Conservation (phyloP, 2,888 invertebrate genomes). For the Drosophila buzzatii region DNA sequence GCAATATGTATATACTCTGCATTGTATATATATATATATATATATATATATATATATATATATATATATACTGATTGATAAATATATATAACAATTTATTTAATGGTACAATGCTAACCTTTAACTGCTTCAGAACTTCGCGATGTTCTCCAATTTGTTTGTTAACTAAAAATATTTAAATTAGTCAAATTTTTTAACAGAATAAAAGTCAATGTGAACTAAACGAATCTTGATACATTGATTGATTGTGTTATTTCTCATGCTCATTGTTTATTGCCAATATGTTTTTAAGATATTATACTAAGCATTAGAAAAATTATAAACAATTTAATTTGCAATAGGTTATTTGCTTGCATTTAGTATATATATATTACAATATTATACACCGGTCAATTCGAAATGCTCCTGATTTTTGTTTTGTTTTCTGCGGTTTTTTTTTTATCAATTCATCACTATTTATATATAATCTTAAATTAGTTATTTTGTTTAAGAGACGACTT, state of each 20-base stretch:
- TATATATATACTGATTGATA: conserved; percentile 15
- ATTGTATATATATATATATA: conserved; percentile 11
- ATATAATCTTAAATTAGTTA: conserved; percentile 37
- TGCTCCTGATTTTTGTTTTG: conserved; percentile 33
- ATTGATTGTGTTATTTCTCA: conserved; percentile 36
- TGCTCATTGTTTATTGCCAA: conserved; percentile 55
- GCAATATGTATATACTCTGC: conserved; percentile 20
- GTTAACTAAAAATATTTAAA: conserved; percentile 18
- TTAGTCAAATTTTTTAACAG: conserved; percentile 26
- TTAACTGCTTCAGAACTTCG: conserved; percentile 68
- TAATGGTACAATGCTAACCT: conserved; percentile 76
- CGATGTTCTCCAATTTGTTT: conserved; percentile 32
- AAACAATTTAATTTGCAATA: conserved; percentile 40
- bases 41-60: not conserved
- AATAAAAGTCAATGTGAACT: conserved; percentile 17
- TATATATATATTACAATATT: conserved; percentile 63
- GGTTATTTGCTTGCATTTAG: conserved; percentile 42
- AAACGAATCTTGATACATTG: conserved; percentile 38
- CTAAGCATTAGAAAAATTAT: conserved; percentile 42
- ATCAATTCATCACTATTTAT: conserved; percentile 56
- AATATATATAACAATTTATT: conserved; percentile 71
- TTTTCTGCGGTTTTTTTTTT: not conserved
- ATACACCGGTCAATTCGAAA: conserved; percentile 65
- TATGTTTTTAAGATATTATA: conserved; percentile 43
- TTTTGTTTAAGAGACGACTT: conserved; percentile 54